phyloP scores from a whole-genome alignment of 2,888 invertebrate genomes.

The Nomada fucata region DNA sequence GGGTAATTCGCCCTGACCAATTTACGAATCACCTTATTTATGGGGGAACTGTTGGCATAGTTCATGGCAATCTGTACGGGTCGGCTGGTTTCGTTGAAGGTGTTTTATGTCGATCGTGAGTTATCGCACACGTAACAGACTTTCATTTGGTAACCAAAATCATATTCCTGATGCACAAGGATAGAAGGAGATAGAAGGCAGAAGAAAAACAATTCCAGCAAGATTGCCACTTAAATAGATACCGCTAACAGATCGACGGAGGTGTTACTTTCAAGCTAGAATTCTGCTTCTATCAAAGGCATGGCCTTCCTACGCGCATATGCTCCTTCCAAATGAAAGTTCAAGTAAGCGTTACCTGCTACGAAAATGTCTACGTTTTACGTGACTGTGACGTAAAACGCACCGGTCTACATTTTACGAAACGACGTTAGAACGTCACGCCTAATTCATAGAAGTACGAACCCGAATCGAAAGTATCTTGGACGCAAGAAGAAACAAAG shows the following conservation, averaged over 20 bases:
- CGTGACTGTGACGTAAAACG: slow-evolving; percentile 41
- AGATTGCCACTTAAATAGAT: neutral
- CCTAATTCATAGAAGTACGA: neutral
- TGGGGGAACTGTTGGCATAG: slow-evolving; percentile 18
- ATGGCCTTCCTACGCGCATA: slow-evolving; percentile 52
- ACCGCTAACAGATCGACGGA: neutral
- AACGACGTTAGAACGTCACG: neutral
- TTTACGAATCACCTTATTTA: slow-evolving; percentile 12
- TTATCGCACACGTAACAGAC: no score
- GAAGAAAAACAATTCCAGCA: neutral
- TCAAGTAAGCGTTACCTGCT: slow-evolving; percentile 17
- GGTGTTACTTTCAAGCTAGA: slow-evolving; percentile 22
- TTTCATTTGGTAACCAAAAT: no score
- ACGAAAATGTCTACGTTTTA: slow-evolving; percentile 31
- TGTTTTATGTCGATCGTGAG: neutral
- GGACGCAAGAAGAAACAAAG: neutral
- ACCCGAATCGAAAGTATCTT: slow-evolving; percentile 16
- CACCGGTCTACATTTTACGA: neutral
- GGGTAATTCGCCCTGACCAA: neutral
- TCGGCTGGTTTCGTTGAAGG: neutral
- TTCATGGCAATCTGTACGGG: neutral
- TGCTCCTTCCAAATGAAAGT: slow-evolving; percentile 49
- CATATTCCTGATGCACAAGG: no score
- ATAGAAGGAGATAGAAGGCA: no score
- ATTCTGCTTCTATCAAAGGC: slow-evolving; percentile 17